Evolutionary conservation across 2,888 invertebrate species (phyloP).

Genomic region (Pterostichus niger): DNA sequence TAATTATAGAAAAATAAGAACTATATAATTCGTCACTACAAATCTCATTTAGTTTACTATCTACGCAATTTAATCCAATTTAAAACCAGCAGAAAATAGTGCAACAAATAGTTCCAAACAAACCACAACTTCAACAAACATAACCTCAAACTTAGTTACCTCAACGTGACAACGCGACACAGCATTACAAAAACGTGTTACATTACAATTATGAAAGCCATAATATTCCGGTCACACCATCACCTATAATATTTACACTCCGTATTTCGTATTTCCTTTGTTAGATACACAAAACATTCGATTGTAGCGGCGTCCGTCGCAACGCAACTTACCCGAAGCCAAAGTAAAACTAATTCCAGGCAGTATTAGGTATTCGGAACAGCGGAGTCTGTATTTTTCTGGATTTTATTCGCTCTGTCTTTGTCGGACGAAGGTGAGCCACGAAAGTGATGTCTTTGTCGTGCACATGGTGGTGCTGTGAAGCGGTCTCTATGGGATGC

Average conservation of each 20-base stretch:
- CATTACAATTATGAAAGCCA: slow-evolving; percentile 6
- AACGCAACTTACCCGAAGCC: slow-evolving; percentile 4
- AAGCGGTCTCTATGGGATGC: slow-evolving; percentile 68
- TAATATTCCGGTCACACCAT: slow-evolving; percentile 39
- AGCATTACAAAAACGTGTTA: slow-evolving; percentile 34
- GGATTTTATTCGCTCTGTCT: slow-evolving; percentile 62
- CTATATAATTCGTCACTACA: no score
- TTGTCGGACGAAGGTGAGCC: not conserved
- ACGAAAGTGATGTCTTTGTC: slow-evolving; percentile 15
- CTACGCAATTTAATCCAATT: not conserved
- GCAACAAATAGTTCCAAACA: no score
- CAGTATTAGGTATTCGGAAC: slow-evolving; percentile 61
- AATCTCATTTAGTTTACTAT: not conserved
- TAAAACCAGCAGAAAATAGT: not conserved
- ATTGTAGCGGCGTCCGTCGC: slow-evolving; percentile 36
- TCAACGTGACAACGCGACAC: not conserved
- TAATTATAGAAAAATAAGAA: no score
- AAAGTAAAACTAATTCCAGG: slow-evolving; percentile 58
- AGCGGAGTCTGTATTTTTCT: slow-evolving; percentile 63
- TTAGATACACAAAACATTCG: slow-evolving; percentile 58
- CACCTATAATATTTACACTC: slow-evolving; percentile 57
- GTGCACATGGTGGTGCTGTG: slow-evolving; percentile 21
- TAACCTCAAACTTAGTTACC: slow-evolving; percentile 23
- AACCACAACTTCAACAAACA: not conserved
- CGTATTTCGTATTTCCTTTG: slow-evolving; percentile 58